Percentiles rank a stretch among this genome's conserved stretches.
Evolutionary conservation across 2,888 invertebrate genomes (phyloP).

Genomic region (Agrochola circellaris): DNA sequence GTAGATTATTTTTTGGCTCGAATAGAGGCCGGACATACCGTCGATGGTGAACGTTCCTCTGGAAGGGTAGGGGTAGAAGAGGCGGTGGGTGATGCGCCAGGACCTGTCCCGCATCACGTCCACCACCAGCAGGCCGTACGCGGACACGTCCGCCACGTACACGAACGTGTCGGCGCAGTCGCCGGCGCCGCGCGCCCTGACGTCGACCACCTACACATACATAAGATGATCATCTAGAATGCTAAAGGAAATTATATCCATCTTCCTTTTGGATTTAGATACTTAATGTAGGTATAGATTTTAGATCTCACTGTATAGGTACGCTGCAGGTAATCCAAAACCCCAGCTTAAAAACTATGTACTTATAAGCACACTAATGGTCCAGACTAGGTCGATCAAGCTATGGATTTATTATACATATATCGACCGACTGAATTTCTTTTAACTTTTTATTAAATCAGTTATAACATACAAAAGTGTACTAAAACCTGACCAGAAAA

Average conservation of each 20-base stretch:
- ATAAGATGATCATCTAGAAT: background rate
- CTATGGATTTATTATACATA: too few relatives aligned
- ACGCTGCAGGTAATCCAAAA: background rate
- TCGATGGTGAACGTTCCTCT: constrained; percentile 92
- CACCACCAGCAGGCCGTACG: constrained; percentile 92
- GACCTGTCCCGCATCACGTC: constrained; percentile 90
- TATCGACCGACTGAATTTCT: background rate
- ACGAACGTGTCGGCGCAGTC: constrained; percentile 92
- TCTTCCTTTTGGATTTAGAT: background rate
- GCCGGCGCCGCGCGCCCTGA: constrained; percentile 82
- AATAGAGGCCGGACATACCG: constrained; percentile 76
- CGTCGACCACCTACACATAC: constrained; percentile 89
- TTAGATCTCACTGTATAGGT: background rate
- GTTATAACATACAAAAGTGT: background rate
- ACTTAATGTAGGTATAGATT: background rate
- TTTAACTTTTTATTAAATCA: background rate
- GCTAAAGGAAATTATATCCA: background rate
- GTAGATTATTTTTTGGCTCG: background rate
- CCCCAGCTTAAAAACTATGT: background rate
- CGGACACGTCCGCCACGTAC: constrained; percentile 93
- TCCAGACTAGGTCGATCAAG: background rate
- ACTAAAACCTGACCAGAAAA: background rate
- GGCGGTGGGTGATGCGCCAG: constrained; percentile 92
- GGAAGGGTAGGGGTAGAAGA: constrained; percentile 92
- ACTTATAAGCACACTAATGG: background rate